Evolutionary conservation across 2,113 vertebrate species (phyloP), one percentile per base, ranked within the genome.

Genomic region (Eolophus roseicapilla): DNA sequence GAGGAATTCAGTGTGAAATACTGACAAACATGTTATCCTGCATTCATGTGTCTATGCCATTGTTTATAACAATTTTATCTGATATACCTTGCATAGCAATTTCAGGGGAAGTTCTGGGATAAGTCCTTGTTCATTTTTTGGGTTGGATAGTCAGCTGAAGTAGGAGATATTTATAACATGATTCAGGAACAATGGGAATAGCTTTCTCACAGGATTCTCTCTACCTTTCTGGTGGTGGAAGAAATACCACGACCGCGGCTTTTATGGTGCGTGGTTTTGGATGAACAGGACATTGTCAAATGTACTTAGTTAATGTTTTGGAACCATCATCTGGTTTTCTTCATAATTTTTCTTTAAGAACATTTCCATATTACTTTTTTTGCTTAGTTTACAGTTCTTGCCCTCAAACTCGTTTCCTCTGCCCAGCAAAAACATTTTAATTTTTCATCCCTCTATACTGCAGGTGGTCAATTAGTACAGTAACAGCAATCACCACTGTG

Each of bases 291-390:
- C 33, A 12, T 53, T 87, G 35, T 80, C 74, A 49, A 37, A 52
- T 93, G 80, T 64, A 86, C 74, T 91, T 88, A 63, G 35, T 79
- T 88, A 93, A 96, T 71, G 57, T 92, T 82, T 85, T 86, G 82
- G 92, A 97, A 84, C 43, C 53, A 47, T 86, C 60, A 64, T 18
- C 50, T 86, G 12, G 10, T 82, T 92, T 93, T 92, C 35, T 63
- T 46, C 33, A 7, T 28, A 35, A 28, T 76, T 79, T 81, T 86
- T 93, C 76, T 79, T 79, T 35, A 81, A 71, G 62, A 95, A 43
- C 10, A 46, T 63, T 88, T 91, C 78, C 13, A 5, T 65, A 71
- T 87, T 82, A 78, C 59, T 55, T 71, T 50, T 3, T 55, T 89
- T 81, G 18, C 29, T 55, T 62, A 78, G 13, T 60, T 68, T 78